Base-by-base conservation (phyloP, 2,888 invertebrate species). In the Hanleya hanleyi region DNA sequence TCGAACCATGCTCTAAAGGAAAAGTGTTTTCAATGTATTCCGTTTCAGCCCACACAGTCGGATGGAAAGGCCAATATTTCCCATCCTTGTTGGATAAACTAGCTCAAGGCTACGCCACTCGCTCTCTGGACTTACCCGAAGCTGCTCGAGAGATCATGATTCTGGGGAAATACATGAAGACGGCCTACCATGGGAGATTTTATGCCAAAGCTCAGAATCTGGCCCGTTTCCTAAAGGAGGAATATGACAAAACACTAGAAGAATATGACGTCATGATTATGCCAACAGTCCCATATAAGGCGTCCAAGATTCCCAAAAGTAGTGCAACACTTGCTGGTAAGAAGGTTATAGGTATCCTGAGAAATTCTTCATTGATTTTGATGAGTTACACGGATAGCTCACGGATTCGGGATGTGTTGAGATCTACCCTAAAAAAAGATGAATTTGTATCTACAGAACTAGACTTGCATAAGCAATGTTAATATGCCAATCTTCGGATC, bases 211-310 rank as follows among this genome's bases (percentile, higher is more conserved):
- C 78, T 0, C 75, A 76, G 33, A 86, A 84, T 72, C 51, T 81
- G 47, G 47, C 68, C 6, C 61, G 74, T 29, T 66, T 67, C 5
- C 67, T 85, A 9, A 74, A 70, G 2, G 50, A 65, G 33, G 79
- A 75, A 5, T 86, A 86, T 61, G 77, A 87, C 49, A 68, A 78
- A 12, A 76, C 74, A 9, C 77, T 86, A 51, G 64, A 72, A 29
- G 70, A 78, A 32, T 83, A 78, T 71, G 85, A 87, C 57, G 84
- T 85, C 49, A 67, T 87, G 9, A 71, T 87, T 9, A 82, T 86
- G 83, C 86, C 86, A n/a, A 86, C 86, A 9, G 38, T 81, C 33
- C 75, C 81, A 18, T 74, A 65, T 51, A 74, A 71, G 22, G 77
- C 81, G 12, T 38, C 75, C 0, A 77, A 73, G 38, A 66, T 81